Evolutionary conservation across 1,140 invertebrate species (phyloP).

Genomic region (Drosophila trapezifrons): DNA sequence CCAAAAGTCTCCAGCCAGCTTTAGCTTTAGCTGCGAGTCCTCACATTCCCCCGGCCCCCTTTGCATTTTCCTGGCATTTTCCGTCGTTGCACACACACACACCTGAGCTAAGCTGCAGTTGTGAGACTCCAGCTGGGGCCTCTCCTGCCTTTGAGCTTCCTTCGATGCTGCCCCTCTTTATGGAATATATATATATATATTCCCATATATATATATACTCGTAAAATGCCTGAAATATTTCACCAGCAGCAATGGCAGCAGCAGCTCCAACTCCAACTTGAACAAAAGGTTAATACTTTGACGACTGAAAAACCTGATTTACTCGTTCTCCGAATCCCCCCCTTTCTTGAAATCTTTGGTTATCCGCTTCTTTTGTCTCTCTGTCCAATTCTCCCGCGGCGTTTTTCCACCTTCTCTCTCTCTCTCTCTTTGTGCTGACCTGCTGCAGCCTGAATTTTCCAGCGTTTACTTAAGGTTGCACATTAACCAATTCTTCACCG

Average conservation of each 20-base stretch:
- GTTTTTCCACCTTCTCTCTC: constrained; percentile 30
- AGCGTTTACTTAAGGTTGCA: constrained; percentile 59
- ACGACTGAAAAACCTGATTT: constrained; percentile 77
- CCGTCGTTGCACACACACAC: not conserved
- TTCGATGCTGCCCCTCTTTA: constrained; percentile 26
- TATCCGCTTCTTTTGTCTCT: constrained; percentile 8
- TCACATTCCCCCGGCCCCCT: not conserved
- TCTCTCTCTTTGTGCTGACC: constrained; percentile 47
- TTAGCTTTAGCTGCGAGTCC: constrained; percentile 7
- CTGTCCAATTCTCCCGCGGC: constrained; percentile 18
- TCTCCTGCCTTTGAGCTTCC: constrained; percentile 20
- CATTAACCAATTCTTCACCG: constrained; percentile 16
- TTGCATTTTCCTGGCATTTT: constrained; percentile 13
- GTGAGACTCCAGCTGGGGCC: no score
- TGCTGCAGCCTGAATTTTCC: constrained; percentile 68
- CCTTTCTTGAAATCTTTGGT: constrained; percentile 1
- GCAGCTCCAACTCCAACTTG: constrained; percentile 26
- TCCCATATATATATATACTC: constrained; percentile 21
- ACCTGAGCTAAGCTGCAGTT: constrained; percentile 42
- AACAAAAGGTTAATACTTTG: constrained; percentile 78
- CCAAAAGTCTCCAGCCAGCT: constrained; percentile 42
- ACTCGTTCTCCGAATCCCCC: constrained; percentile 62
- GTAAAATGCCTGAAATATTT: constrained; percentile 76
- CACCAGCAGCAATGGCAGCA: constrained; percentile 42
- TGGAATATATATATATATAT: constrained; percentile 24